These are phyloP conservation scores for Biston stratarius DNA, from an alignment of 2,888 invertebrate species.

Conservation along the genomic window DNA sequence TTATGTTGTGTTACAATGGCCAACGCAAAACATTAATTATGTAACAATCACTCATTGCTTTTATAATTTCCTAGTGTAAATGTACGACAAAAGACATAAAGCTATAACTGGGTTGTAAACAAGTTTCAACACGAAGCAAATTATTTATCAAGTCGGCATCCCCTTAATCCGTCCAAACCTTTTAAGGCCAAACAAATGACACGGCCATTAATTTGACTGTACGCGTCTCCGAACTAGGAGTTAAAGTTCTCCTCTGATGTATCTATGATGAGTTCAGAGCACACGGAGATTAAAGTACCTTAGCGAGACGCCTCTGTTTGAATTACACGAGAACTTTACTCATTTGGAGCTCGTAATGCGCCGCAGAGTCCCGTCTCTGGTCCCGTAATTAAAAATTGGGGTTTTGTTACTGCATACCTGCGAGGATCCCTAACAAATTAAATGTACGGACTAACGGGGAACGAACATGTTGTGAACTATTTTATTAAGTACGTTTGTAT, in stretches of 20 bases:
- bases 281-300: conserved; percentile 28
- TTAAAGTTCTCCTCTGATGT: conserved; percentile 22
- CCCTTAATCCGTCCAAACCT: background rate
- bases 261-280: conserved; percentile 34
- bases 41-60: too few relatives aligned
- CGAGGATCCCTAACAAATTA: conserved; percentile 13
- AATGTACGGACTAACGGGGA: conserved; percentile 1
- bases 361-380: conserved; percentile 23
- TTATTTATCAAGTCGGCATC: background rate
- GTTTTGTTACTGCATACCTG: conserved; percentile 33
- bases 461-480: conserved; percentile 7
- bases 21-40: too few relatives aligned
- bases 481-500: background rate
- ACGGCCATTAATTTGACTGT: conserved; percentile 6
- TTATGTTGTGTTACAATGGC: too few relatives aligned
- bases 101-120: too few relatives aligned
- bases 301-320: conserved; percentile 32
- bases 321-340: conserved; percentile 49
- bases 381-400: conserved; percentile 36
- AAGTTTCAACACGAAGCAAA: background rate
- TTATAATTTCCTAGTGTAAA: too few relatives aligned
- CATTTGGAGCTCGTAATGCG: conserved; percentile 45
- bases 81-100: too few relatives aligned
- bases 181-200: conserved; percentile 15
- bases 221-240: conserved; percentile 8